Evolutionary conservation across 1,140 invertebrate genomes (phyloP).

Genomic region (Propsilocerus akamusi): DNA sequence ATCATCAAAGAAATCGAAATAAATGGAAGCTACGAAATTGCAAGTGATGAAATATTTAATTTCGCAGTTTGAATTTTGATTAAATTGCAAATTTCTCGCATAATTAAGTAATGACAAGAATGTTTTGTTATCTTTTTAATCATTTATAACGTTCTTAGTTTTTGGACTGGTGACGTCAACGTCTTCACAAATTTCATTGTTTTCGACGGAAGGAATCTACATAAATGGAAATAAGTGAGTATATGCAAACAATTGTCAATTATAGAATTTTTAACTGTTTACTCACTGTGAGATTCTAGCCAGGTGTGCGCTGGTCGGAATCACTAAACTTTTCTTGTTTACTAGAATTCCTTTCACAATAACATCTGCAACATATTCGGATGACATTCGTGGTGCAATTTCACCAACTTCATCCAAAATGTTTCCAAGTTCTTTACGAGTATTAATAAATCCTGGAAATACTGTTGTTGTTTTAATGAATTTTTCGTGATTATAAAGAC

Average conservation of each 20-base stretch:
- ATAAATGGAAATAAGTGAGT: not conserved
- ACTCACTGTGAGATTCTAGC: not conserved
- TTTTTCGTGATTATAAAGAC: slow-evolving; percentile 17
- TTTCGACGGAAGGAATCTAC: not conserved
- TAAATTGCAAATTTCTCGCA: not conserved
- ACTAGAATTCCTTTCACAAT: slow-evolving; percentile 18
- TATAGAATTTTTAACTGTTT: not conserved
- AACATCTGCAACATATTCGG: slow-evolving; percentile 17
- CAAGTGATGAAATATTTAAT: too few relatives aligned
- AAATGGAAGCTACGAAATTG: too few relatives aligned
- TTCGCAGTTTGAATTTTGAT: too few relatives aligned
- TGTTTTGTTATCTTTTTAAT: not conserved
- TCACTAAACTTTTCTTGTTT: slow-evolving; percentile 10
- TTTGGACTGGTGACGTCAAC: not conserved
- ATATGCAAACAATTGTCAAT: not conserved
- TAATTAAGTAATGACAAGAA: not conserved
- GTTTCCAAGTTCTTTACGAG: slow-evolving; percentile 2
- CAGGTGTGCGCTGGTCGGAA: not conserved
- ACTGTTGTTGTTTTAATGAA: slow-evolving; percentile 20
- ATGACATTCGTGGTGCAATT: not conserved
- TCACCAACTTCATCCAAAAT: not conserved
- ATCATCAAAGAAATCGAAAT: too few relatives aligned
- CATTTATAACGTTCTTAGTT: not conserved
- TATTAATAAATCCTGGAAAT: slow-evolving; percentile 19
- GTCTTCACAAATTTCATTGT: not conserved